Evolutionary conservation across 2,888 invertebrate species (phyloP), one percentile per base, ranked within the genome.

Genomic region (Euspilapteryx auroguttella): DNA sequence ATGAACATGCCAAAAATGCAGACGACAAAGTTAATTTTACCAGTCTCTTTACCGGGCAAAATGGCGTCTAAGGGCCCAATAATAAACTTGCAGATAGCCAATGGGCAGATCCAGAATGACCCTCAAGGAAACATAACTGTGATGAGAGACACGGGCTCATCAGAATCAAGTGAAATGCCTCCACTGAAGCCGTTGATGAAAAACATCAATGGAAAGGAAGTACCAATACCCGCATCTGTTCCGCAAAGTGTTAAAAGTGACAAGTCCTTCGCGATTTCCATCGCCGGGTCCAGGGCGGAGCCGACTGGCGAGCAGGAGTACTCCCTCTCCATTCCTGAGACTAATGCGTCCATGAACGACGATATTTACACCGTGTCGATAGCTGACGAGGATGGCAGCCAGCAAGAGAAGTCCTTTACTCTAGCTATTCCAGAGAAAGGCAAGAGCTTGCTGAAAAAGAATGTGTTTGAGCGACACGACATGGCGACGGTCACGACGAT

Each of bases 41-140:
- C 81, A 1, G 68, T 71, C 2, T 62, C 62, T 13, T 42, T 73
- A 27, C 75, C 78, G 9, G 75, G 79, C 2, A 78, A 80, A 1
- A 81, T 80, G 65, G 66, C 77, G 7, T 73, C 75, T 8, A 78
- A 80, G 45, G 77, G 79, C 6, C 81, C 80, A 26, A 78, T 82
- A 39, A 81, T 83, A 33, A 85, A 85, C 52, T 64, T 85, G 33
- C 85, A 86, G 64, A 83, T 86, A 45, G 78, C 80, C 12, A 85
- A 83, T 53, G 82, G 81, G 3, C 80, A 81, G 48, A 64, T 82
- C 33, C 81, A 78, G 41, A 75, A 79, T 40, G 82, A 82, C 41
- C 76, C 69, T 14, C 79, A 79, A 45, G 81, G 81, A 10, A 79
- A 78, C 25, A 79, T 83, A 25, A 82, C 82, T 30, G 81, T 83